Evolutionary conservation across 2,797 vertebrate species (phyloP), one percentile per base, ranked within the genome.

Genomic region (Crenuchus spilurus): DNA sequence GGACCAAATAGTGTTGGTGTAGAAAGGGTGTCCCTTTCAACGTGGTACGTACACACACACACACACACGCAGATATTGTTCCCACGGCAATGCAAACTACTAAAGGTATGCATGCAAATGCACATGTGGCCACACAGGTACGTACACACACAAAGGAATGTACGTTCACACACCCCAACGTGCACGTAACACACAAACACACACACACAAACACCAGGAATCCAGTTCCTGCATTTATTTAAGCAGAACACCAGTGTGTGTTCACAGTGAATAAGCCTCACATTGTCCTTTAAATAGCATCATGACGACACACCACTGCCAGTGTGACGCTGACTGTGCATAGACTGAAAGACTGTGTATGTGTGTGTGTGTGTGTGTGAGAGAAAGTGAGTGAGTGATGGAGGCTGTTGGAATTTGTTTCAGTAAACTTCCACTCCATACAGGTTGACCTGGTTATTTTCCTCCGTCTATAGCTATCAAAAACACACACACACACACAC

Each of bases 341-440:
- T 3, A 16, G 24, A 13, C 24, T 57, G 16, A 7, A 6, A 22
- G 6, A 20, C 22, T 14, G 20, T 62, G 37, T 64, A 11, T 51
- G 30, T 49, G 63, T 33, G 72, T 18, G n/a, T 54, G 51, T 24
- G 41, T 48, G 37, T 24, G 24, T 18, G 26, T 64, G 71, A 63
- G 75, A 31, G 75, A 63, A 42, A 77, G 64, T 41, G 60, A 54
- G 52, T 54, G 46, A 54, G 57, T 58, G 61, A 46, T 91, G 90
- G 33, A 84, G 91, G 95, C 94, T 93, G 95, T 91, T 86, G 90
- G 94, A 33, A 9, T 2, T 37, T 60, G 33, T 37, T 35, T 39
- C 30, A 18, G 33, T 60, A 60, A 39, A 60, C 16, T 60, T 39
- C 57, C 57, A 60, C 33, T 20, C 8, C 54, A 20, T 11, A 11